A percentile compares a stretch with the other conserved stretches of the same genome.
phyloP scores from a whole-genome alignment of 2,113 vertebrate genomes.

The Natator depressus region DNA sequence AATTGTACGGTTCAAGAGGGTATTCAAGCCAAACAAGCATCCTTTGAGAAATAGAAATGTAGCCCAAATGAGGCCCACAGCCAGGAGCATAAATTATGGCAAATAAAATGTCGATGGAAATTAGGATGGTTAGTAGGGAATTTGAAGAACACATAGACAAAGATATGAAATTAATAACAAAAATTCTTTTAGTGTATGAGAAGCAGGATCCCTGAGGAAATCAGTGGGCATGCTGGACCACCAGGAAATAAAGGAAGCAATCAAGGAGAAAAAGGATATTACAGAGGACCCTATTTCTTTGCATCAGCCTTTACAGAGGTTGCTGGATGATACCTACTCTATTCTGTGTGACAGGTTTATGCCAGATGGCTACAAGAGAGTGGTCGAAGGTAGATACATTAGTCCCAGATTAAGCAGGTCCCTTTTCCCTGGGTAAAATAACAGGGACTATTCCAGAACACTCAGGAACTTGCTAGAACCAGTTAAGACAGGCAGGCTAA shows the following conservation, averaged over 20 bases:
- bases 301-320: background rate
- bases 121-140: background rate
- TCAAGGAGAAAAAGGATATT: fast-evolving
- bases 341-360: background rate
- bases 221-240: background rate
- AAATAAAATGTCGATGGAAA: background rate
- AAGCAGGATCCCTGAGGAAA: background rate
- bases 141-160: background rate
- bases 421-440: too few species aligned
- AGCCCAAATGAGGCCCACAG: background rate
- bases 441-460: too few species aligned
- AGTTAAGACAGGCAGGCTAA: too few species aligned
- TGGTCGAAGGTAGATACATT: too few species aligned
- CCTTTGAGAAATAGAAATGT: background rate
- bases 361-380: too few species aligned
- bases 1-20: background rate
- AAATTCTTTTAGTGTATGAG: background rate
- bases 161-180: background rate
- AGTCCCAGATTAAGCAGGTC: too few species aligned
- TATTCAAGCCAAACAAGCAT: background rate
- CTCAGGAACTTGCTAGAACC: too few species aligned
- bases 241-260: background rate
- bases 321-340: background rate
- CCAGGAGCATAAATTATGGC: background rate
- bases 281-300: background rate